These are phyloP conservation scores for Epizoanthus fatuus DNA, from an alignment of 92 coral and sea anemone species.

Conservation along the genomic window DNA sequence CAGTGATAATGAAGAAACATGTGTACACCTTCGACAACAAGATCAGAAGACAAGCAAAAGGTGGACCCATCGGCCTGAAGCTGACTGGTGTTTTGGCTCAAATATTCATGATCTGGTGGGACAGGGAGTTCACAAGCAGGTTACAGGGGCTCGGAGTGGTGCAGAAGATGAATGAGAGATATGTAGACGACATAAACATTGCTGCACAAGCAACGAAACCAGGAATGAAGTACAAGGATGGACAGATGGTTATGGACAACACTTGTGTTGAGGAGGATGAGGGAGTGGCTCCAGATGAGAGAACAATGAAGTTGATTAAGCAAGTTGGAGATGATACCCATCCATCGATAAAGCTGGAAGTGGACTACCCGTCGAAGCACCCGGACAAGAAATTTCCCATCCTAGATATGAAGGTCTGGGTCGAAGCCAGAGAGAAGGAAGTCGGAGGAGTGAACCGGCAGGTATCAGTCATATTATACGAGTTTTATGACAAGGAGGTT, in stretches of 20 bases:
- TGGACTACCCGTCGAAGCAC: not conserved
- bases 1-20: constrained; percentile 23
- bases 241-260: too few relatives aligned
- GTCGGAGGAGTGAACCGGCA: too few relatives aligned
- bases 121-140: constrained; percentile 27
- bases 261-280: not conserved
- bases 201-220: not conserved
- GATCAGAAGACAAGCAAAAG: not conserved
- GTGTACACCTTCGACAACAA: constrained; percentile 10
- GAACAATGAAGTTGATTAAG: constrained; percentile 12
- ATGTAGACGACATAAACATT: constrained; percentile 13
- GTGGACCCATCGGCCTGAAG: constrained; percentile 10
- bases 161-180: constrained; percentile 25
- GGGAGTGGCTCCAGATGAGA: not conserved
- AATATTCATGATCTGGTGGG: constrained; percentile 38
- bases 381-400: constrained; percentile 8
- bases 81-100: constrained; percentile 22
- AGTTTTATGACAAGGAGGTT: too few relatives aligned
- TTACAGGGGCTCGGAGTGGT: constrained; percentile 8
- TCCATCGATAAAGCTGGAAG: not conserved
- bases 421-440: too few relatives aligned
- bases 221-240: not conserved
- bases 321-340: not conserved
- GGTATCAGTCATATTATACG: too few relatives aligned
- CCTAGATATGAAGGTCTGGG: constrained; percentile 45